phyloP scores from a whole-genome alignment of 2,888 invertebrate genomes.

The Portevinia maculata region DNA sequence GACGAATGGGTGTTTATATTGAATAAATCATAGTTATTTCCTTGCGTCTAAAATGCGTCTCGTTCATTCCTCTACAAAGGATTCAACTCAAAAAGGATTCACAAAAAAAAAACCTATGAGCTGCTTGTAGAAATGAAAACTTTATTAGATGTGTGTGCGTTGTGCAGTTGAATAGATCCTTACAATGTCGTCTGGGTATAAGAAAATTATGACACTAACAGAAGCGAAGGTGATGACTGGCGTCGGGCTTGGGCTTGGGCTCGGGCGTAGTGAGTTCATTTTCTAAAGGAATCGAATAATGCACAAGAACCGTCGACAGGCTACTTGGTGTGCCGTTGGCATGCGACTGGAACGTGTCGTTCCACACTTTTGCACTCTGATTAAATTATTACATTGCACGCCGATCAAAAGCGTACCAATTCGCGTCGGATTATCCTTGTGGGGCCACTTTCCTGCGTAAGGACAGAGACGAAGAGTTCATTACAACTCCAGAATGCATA shows the following conservation, averaged over 20 bases:
- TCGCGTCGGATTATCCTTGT: background rate
- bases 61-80: conserved; percentile 15
- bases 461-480: conserved; percentile 13
- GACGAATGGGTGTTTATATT: conserved; percentile 51
- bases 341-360: conserved; percentile 68
- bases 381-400: conserved; percentile 50
- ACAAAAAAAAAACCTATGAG: background rate
- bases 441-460: background rate
- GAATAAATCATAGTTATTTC: conserved; percentile 72
- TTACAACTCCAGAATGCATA: conserved; percentile 46
- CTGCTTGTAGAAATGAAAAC: conserved; percentile 24
- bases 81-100: background rate
- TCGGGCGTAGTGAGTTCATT: too few species aligned
- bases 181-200: conserved; percentile 43
- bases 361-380: conserved; percentile 43
- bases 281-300: conserved; percentile 29
- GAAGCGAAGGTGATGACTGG: conserved; percentile 63
- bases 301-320: conserved; percentile 40
- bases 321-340: conserved; percentile 63
- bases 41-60: conserved; percentile 62
- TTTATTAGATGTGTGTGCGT: conserved; percentile 42
- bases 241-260: too few species aligned
- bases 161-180: conserved; percentile 25
- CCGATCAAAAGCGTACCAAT: conserved; percentile 43
- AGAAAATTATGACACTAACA: conserved; percentile 50